Evolutionary conservation across 2,113 vertebrate species (phyloP), one percentile per base, ranked within the genome.

Genomic region (Seriola quinqueradiata): DNA sequence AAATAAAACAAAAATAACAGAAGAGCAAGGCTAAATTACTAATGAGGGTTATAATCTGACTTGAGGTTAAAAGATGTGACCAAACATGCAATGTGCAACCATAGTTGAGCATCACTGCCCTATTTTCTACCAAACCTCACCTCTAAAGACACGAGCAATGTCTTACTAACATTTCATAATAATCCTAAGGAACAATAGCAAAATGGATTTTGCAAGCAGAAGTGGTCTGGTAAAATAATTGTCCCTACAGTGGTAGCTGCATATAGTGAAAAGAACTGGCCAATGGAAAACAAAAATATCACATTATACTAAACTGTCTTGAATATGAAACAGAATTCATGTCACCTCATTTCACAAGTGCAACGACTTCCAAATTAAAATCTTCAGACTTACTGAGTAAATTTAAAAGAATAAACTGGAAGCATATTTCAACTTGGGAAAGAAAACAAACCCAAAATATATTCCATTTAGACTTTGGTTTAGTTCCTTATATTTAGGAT

Each of bases 391-490:
- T 42, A 42, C 40, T 32, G 66, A 72, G 25, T 14, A 77, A 28
- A 68, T 78, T 72, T 69, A 11, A 73, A 80, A 64, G 5, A 72
- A 75, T 8, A 77, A 70, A 58, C 34, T 19, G 28, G 65, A 73
- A 72, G 70, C 28, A 70, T 25, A 79, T 69, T 69, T 84, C 5
- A 68, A 63, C 59, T 10, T 4, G n/a, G 58, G 40, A 74, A 60
- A 75, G 17, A 25, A 82, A 78, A 66, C 11, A 68, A 90, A 83
- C 17, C 81, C 21, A 72, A 73, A 87, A 83, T 36, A 83, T 23
- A 69, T 52, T 87, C 61, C 74, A 89, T 74, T 89, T 82, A 83
- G 50, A 82, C 90, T 93, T 93, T 93, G 90, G 89, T 92, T 90
- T 87, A 81, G 79, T 84, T 85, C 38, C 25, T 78, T 42, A 69